Evolutionary conservation across 2,113 vertebrate species (phyloP).

Genomic region (Callocephalon fimbriatum): DNA sequence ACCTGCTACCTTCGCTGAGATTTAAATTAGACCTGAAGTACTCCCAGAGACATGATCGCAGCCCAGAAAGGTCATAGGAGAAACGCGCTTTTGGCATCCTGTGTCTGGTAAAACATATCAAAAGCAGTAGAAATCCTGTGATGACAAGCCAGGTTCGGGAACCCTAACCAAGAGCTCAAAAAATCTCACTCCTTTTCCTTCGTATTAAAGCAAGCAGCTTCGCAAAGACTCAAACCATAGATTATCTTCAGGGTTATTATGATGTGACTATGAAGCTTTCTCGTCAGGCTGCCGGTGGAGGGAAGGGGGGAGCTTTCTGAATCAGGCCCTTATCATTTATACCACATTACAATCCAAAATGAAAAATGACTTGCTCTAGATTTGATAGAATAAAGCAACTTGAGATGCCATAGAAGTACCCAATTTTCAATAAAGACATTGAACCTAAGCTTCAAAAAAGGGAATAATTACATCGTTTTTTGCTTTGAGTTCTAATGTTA

Average conservation of each 20-base stretch:
- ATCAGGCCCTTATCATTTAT: slow-evolving; percentile 70
- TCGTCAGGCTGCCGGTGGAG: slow-evolving; percentile 10
- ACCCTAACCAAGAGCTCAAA: slow-evolving; percentile 14
- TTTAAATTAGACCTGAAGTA: not conserved
- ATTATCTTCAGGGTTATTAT: slow-evolving; percentile 70
- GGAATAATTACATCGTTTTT: slow-evolving; percentile 74
- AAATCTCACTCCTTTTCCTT: slow-evolving; percentile 3
- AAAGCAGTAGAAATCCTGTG: slow-evolving; percentile 8
- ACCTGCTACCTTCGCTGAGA: not conserved
- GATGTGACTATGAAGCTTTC: slow-evolving; percentile 45
- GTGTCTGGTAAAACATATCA: not conserved
- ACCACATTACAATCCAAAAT: slow-evolving; percentile 72
- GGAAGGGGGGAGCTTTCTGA: slow-evolving; percentile 10
- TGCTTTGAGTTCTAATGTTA: slow-evolving; percentile 74
- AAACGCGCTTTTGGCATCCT: not conserved
- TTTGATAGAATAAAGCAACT: slow-evolving; percentile 73
- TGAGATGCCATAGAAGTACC: slow-evolving; percentile 67
- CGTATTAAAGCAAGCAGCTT: not conserved
- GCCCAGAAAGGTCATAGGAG: not conserved
- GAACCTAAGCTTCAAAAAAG: slow-evolving; percentile 71
- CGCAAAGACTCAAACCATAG: slow-evolving; percentile 49
- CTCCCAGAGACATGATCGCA: not conserved
- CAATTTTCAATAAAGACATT: slow-evolving; percentile 74
- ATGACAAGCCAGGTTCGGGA: not conserved
- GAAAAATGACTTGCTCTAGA: slow-evolving; percentile 72